Evolutionary conservation across 2,113 vertebrate species (phyloP), one percentile per base, ranked within the genome.

Genomic region (Silurus asotus): DNA sequence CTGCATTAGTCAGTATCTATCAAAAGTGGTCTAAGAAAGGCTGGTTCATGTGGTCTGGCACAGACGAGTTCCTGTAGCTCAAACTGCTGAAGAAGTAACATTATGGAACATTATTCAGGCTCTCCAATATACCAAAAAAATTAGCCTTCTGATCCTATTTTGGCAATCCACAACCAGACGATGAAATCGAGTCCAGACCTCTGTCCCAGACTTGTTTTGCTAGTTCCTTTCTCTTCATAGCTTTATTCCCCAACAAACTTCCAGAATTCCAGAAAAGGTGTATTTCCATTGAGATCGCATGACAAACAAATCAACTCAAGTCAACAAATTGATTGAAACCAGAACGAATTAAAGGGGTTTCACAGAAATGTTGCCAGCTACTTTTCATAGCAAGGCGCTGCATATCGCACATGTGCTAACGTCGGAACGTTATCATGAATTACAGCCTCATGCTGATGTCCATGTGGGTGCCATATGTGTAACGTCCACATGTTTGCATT

Each of bases 391-490:
- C 49, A 53, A 55, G 6, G 74, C 23, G 2, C 11, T n/a, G 20
- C 7, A 19, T 78, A 78, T 78, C 58, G n/a, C 25, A 56, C 14
- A 58, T 19, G 23, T 55, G 23, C 23, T 55, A n/a, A 56, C 56
- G 19, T 58, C 55, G 37, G n/a, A 78, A 37, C 53, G 1, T 79
- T 20, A 45, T 15, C 25, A 11, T 37, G 25, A 59, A 37, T 78
- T 62, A 80, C 25, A 49, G 59, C 59, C 51, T n/a, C 20, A 64
- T 81, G 11, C 7, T 3, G 15, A 51, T 81, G 28, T 53, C 7
- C 17, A 81, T 81, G 59, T 62, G 78, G 59, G 11, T 49, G 37
- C 78, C 59, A 64, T 45, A 37, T 79, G n/a, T 79, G 76, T 19
- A 79, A 79, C 5, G 25, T 58, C 76, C 58, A 0, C 20, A 14